phyloP scores from a whole-genome alignment of 2,888 invertebrate species.

The Agonum fuliginosum region DNA sequence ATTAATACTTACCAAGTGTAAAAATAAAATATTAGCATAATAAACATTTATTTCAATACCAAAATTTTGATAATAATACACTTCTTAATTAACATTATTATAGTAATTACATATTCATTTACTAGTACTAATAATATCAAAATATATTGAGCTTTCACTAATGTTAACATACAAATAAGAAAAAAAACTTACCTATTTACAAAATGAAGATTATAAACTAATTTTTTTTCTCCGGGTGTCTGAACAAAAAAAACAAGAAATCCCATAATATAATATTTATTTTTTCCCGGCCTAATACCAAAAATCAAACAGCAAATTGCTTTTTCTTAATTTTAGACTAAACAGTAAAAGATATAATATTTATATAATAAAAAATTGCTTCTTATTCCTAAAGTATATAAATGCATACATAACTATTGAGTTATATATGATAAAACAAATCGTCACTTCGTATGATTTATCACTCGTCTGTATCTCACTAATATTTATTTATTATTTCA shows the following conservation, averaged over 20 bases:
- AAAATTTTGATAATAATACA: background rate
- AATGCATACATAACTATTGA: constrained; percentile 43
- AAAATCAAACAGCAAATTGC: constrained; percentile 42
- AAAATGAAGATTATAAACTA: background rate
- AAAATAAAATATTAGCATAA: constrained; percentile 11
- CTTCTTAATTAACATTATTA: constrained; percentile 20
- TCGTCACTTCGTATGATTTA: background rate
- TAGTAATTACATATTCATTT: constrained; percentile 17
- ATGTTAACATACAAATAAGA: background rate
- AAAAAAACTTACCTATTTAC: constrained; percentile 37
- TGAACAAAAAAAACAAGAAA: constrained; percentile 46
- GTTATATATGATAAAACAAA: constrained; percentile 25
- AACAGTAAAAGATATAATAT: constrained; percentile 37
- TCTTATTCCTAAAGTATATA: constrained; percentile 30
- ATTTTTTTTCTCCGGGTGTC: constrained; percentile 13
- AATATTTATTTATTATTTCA: constrained; percentile 1
- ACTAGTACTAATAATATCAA: constrained; percentile 30
- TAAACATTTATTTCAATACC: constrained; percentile 1
- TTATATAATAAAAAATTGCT: constrained; percentile 34
- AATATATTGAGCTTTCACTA: constrained; percentile 33
- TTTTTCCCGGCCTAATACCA: constrained; percentile 58
- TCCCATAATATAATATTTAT: constrained; percentile 59
- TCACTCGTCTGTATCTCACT: constrained; percentile 26
- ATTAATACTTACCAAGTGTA: constrained; percentile 13
- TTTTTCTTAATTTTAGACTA: constrained; percentile 22